Percentiles rank a stretch among this genome's conserved stretches.
These are phyloP conservation scores for Pelochelys cantorii DNA, from an alignment of 2,797 vertebrate species.

Conservation along the genomic window DNA sequence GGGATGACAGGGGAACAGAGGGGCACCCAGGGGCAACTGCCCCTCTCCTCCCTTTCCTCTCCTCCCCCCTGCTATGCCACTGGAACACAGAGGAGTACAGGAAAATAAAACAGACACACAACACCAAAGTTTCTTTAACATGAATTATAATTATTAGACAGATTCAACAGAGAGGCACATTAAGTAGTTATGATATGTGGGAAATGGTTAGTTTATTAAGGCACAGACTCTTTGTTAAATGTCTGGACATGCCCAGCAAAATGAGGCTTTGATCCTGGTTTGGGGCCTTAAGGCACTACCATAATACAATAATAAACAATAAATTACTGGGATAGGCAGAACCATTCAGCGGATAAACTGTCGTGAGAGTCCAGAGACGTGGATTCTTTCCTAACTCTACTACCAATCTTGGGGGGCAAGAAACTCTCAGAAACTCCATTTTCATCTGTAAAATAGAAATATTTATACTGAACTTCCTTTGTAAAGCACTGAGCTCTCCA, in stretches of 20 bases:
- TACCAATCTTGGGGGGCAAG: too few species aligned
- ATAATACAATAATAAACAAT: neutral
- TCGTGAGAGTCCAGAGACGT: neutral
- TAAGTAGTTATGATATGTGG: neutral
- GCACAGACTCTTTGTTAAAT: neutral
- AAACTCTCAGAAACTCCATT: neutral
- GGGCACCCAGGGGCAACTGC: too few species aligned
- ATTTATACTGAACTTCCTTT: neutral
- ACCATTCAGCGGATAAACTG: neutral
- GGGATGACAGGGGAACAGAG: too few species aligned
- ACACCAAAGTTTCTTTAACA: neutral
- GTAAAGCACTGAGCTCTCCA: neutral
- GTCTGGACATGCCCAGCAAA: neutral
- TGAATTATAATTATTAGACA: neutral
- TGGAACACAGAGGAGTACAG: neutral
- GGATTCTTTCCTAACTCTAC: neutral
- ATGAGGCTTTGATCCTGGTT: neutral
- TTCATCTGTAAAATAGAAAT: neutral
- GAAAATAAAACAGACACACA: rapidly evolving
- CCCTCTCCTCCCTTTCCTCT: too few species aligned
- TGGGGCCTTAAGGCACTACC: neutral
- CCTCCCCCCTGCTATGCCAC: too few species aligned
- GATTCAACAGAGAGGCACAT: neutral
- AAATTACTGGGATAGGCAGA: neutral
- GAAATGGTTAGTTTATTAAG: neutral